phyloP scores from a whole-genome alignment of 2,113 vertebrate species.

The Oncorhynchus tshawytscha region DNA sequence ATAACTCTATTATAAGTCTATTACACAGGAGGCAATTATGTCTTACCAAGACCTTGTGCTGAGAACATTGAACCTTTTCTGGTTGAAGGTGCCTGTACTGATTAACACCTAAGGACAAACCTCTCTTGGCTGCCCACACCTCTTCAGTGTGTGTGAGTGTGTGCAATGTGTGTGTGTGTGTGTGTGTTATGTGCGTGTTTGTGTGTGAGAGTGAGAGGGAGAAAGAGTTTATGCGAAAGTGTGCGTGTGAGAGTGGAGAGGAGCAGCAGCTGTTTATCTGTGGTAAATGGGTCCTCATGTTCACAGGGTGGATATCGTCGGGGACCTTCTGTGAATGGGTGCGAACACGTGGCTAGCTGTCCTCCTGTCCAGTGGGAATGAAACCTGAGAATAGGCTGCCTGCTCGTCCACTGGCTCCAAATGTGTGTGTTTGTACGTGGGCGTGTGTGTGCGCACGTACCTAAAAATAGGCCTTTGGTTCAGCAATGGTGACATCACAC shows the following conservation, averaged over 20 bases:
- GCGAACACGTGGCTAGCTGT: conserved; percentile 9
- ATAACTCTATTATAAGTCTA: no score
- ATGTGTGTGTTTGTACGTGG: conserved; percentile 2
- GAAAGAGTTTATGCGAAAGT: no score
- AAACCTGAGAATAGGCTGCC: not conserved
- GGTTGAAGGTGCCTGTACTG: not conserved
- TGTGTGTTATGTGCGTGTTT: no score
- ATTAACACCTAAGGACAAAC: not conserved
- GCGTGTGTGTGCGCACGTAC: not conserved
- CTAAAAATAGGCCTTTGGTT: conserved; percentile 19
- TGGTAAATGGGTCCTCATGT: conserved; percentile 4
- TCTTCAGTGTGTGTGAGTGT: conserved; percentile 14
- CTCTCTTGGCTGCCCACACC: conserved; percentile 33
- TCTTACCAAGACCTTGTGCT: not conserved
- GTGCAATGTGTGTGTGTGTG: no score
- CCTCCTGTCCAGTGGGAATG: not conserved
- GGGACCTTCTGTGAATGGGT: conserved; percentile 24
- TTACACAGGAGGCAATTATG: not conserved
- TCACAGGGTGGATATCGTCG: conserved; percentile 3
- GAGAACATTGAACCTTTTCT: not conserved
- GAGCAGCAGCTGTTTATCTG: conserved; percentile 1
- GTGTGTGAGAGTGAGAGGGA: not conserved
- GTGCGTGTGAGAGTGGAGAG: not conserved
- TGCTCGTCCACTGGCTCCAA: not conserved
- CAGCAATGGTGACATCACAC: not conserved